These are phyloP conservation scores for Suricata suricatta DNA, from an alignment of 2,113 vertebrate genomes.

Conservation along the genomic window DNA sequence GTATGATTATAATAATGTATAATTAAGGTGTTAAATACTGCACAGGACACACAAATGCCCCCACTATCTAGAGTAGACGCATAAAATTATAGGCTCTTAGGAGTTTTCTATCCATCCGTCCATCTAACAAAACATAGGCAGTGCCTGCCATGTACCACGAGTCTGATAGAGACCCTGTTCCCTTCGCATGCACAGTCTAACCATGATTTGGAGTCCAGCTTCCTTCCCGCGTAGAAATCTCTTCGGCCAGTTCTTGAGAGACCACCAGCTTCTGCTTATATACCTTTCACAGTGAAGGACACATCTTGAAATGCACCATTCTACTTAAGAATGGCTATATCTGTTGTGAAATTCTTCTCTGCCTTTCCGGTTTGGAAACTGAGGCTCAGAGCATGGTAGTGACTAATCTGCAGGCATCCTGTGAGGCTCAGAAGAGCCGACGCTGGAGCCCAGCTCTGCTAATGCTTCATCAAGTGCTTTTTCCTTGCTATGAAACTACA, in stretches of 20 bases:
- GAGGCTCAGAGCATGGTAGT: background rate
- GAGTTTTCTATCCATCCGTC: background rate
- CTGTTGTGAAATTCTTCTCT: background rate
- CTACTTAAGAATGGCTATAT: background rate
- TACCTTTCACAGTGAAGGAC: background rate
- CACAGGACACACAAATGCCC: background rate
- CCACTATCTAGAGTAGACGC: background rate
- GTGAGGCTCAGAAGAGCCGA: background rate
- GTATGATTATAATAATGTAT: background rate
- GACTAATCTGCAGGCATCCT: background rate
- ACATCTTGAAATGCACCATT: background rate
- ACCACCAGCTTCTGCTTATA: background rate
- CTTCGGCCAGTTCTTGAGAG: background rate
- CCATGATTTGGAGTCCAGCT: background rate
- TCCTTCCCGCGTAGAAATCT: background rate
- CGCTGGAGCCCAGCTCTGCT: background rate
- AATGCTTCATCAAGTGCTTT: background rate
- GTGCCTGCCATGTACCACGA: background rate
- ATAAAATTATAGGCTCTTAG: background rate
- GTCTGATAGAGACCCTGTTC: background rate
- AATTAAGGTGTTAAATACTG: background rate
- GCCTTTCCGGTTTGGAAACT: conserved; percentile 21
- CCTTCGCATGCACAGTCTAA: background rate
- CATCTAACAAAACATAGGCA: background rate
- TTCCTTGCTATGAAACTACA: conserved; percentile 42